Conservation (phyloP, 1,140 invertebrate species). For the Eriosoma lanigerum region DNA sequence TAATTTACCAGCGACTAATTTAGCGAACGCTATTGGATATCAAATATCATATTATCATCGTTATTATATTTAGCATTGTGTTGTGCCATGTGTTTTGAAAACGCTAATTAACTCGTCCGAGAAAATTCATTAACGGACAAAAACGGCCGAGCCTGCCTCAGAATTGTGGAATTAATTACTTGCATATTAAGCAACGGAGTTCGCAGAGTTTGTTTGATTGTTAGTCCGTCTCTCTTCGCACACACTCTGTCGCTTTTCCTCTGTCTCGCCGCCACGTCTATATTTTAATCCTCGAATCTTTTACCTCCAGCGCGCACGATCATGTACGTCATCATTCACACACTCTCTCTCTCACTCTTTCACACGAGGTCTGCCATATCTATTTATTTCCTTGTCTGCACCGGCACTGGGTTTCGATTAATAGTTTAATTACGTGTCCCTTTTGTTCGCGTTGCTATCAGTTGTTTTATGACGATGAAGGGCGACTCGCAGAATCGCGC, state of each 20-base stretch:
- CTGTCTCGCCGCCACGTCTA: background rate
- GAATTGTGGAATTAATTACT: constrained; percentile 46
- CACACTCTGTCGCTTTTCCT: background rate
- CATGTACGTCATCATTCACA: background rate
- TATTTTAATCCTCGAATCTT: background rate
- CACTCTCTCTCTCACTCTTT: background rate
- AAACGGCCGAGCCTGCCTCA: constrained; percentile 37
- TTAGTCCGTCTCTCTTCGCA: background rate
- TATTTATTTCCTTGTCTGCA: constrained; percentile 29
- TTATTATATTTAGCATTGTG: constrained; percentile 38
- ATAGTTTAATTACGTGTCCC: constrained; percentile 49
- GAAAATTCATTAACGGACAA: constrained; percentile 50
- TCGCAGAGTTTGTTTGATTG: constrained; percentile 46
- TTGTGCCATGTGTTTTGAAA: constrained; percentile 44
- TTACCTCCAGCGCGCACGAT: background rate
- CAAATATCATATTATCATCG: constrained; percentile 34
- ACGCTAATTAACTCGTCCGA: constrained; percentile 51
- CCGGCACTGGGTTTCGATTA: constrained; percentile 31
- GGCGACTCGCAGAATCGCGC: background rate
- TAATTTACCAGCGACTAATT: constrained; percentile 20
- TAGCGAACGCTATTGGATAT: constrained; percentile 20
- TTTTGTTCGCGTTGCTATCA: constrained; percentile 31
- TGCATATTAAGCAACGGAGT: constrained; percentile 43
- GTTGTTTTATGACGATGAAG: constrained; percentile 7
- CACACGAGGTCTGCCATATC: background rate